Evolutionary conservation across 2,797 vertebrate genomes (phyloP).

Genomic region (Anguilla anguilla): DNA sequence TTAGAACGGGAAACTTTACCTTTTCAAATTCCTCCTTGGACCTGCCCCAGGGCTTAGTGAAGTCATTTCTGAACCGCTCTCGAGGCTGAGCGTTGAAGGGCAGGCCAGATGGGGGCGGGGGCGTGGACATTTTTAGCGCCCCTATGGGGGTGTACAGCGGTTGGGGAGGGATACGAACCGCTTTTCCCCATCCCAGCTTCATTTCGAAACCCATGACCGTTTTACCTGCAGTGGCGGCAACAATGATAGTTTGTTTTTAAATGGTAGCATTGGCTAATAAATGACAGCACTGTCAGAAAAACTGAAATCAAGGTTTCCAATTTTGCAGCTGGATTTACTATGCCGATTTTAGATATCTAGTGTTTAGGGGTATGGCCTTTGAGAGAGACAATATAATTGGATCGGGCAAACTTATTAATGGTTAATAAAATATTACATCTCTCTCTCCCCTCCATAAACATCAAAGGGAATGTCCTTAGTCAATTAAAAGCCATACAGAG

Average conservation of each 20-base stretch:
- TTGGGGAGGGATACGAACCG: conserved; percentile 79
- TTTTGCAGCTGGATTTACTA: neutral
- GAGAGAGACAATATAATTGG: no score
- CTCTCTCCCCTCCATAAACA: no score
- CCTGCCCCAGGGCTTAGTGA: conserved; percentile 73
- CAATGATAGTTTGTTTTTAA: neutral
- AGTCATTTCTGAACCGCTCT: conserved; percentile 79
- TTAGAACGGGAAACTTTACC: conserved; percentile 59
- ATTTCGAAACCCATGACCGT: conserved; percentile 82
- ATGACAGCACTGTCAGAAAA: neutral
- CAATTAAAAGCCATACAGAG: no score
- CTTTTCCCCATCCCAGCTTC: conserved; percentile 83
- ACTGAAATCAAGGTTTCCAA: neutral
- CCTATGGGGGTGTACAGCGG: conserved; percentile 79
- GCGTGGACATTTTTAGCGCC: conserved; percentile 68
- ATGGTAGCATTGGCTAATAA: neutral
- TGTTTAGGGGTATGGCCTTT: no score
- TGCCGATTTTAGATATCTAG: neutral
- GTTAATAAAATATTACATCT: no score
- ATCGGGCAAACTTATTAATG: no score
- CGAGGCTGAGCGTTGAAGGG: conserved; percentile 81
- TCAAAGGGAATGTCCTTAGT: no score
- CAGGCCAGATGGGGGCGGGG: conserved; percentile 77
- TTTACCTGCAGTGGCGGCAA: conserved; percentile 66
- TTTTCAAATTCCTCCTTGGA: conserved; percentile 76